Base-by-base conservation (phyloP, 2,113 vertebrate genomes). In the Vulpes lagopus region DNA sequence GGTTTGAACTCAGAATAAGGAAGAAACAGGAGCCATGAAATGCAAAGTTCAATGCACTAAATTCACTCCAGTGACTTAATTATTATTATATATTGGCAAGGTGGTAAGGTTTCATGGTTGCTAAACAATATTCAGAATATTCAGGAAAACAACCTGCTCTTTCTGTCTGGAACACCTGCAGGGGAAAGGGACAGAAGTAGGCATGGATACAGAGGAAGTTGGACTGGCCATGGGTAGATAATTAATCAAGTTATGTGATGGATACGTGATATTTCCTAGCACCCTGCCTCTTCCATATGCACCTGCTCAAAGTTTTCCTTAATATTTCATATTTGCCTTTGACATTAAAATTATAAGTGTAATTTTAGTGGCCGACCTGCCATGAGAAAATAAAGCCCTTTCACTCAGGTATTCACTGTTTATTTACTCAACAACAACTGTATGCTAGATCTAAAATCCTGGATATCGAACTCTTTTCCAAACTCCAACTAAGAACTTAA, bases 11-110 rank as follows among this genome's bases (percentile, higher is more conserved):
- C 11, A 79, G 60, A 78, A 71, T 11, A 16, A 60, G 16, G 17
- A 82, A 91, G 62, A 90, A 87, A 89, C 43, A 69, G 62, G 85
- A 94, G 51, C 19, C 15, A 20, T 67, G 35, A 57, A 94, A 81
- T 88, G 38, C 30, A 89, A 90, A 97, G n/a, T 57, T 93, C 16
- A 43, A 14, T 19, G 22, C 27, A 59, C 51, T 87, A 76, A 92
- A 88, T 92, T 73, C 32, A 88, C 22, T 35, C 19, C 4, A 38
- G 6, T 23, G 22, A 64, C 19, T 90, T 81, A 78, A 86, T 32
- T 82, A 55, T 74, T 32, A 43, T 73, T 65, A 30, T 53, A 71
- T 20, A n/a, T 76, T 82, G 57, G 15, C 15, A 3, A 9, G 55
- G 0, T 27, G 71, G n/a, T 65, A 17, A 69, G 2, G 8, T 67